Evolutionary conservation across 2,113 vertebrate species (phyloP).

Genomic region (Atlantisia rogersi): DNA sequence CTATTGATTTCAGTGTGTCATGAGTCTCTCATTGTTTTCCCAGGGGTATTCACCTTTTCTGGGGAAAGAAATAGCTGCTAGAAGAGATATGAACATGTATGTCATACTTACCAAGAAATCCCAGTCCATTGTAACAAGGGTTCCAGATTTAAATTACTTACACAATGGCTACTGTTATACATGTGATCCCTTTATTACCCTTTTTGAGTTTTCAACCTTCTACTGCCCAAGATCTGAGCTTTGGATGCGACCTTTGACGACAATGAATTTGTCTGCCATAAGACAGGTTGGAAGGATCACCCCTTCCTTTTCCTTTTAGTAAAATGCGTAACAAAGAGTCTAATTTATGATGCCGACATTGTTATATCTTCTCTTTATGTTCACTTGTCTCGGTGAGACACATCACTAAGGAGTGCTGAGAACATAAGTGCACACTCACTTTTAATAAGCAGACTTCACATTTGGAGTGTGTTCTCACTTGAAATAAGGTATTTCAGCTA

Average conservation of each 20-base stretch:
- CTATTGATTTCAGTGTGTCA: constrained; percentile 57
- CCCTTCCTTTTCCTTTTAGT: neutral
- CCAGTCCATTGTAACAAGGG: neutral
- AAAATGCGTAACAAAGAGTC: neutral
- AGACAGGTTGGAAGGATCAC: neutral
- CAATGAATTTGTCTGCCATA: neutral
- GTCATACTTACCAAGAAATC: constrained; percentile 13
- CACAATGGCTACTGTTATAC: neutral
- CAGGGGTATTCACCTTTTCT: neutral
- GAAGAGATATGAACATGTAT: neutral
- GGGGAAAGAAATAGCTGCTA: neutral
- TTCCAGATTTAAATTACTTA: neutral
- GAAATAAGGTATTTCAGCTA: neutral
- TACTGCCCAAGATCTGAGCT: neutral
- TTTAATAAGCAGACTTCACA: neutral
- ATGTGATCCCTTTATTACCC: neutral
- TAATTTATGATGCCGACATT: neutral
- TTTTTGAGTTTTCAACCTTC: neutral
- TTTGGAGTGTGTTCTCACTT: neutral
- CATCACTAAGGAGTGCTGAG: neutral
- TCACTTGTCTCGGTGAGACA: neutral
- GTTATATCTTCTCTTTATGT: neutral
- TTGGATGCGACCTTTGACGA: neutral
- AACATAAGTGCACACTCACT: neutral
- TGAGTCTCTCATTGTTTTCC: neutral